Conservation (phyloP, 2,797 vertebrate genomes). For the Etheostoma perlongum region DNA sequence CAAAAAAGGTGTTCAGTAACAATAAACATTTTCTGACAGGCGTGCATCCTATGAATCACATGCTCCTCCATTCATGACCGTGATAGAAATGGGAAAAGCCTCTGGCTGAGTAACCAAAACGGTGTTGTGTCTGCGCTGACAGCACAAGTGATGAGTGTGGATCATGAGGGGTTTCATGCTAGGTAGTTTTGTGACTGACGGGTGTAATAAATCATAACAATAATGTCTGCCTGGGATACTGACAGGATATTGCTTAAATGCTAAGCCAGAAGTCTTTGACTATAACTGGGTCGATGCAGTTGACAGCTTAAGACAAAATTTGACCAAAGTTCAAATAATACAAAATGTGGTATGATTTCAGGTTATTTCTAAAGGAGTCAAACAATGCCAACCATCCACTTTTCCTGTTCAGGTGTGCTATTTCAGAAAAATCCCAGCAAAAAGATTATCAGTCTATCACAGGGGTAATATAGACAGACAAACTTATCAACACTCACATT, state of each 20-base stretch:
- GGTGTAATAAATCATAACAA: slow-evolving; percentile 60
- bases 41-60: not conserved
- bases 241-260: slow-evolving; percentile 50
- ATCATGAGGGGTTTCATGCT: slow-evolving; percentile 56
- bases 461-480: not conserved
- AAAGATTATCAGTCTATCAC: not conserved
- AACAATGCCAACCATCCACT: not conserved
- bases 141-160: slow-evolving; percentile 39
- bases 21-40: not conserved
- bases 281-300: slow-evolving; percentile 8
- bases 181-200: slow-evolving; percentile 53
- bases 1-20: not conserved
- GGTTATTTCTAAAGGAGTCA: not conserved
- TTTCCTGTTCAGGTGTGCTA: not conserved
- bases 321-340: slow-evolving; percentile 1
- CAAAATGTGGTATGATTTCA: not conserved
- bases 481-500: not conserved
- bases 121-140: slow-evolving; percentile 36
- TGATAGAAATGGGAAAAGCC: slow-evolving; percentile 16
- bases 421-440: not conserved
- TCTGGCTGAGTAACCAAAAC: slow-evolving; percentile 13
- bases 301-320: not conserved
- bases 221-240: slow-evolving; percentile 50
- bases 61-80: slow-evolving; percentile 17
- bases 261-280: slow-evolving; percentile 22